Evolutionary conservation across 2,888 invertebrate genomes (phyloP), one percentile per base, ranked within the genome.

Genomic region (Protula sp.): DNA sequence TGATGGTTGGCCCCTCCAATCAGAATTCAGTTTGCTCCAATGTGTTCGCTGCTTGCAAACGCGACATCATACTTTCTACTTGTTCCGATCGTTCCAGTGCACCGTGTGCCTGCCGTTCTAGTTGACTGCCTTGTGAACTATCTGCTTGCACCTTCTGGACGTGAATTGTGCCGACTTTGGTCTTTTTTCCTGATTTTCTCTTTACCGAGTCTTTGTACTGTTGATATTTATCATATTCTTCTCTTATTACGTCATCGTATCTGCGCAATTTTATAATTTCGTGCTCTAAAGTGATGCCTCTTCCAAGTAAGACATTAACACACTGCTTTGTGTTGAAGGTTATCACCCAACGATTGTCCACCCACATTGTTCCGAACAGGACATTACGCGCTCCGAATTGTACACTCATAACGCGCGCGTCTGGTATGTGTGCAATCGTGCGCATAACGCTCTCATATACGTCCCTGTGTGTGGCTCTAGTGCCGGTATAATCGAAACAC

Each of bases 401-500:
- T 5, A 55, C 24, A 2, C 9, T 9, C 9, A 38, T 9, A 22
- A 55, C 38, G 22, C 38, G 30, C 22, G 31, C 24, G n/a, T 38
- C 38, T 24, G 30, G 30, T 19, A 55, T 24, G 4, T 38, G 5
- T 5, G 5, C 24, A 31, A 55, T 24, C 24, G 50, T 50, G 24
- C 5, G 14, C 22, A 9, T 22, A 24, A 55, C 24, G 26, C 26
- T n/a, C 2, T 38, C 26, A 26, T 26, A 24, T 38, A 55, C 38
- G 5, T 55, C 26, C 3, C n/a, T n/a, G 9, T 55, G 55, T n/a
- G 2, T 55, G 24, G 45, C 4, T 4, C 28, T 4, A 4, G 55
- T 55, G n/a, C 55, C 55, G 1, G 55, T 24, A 26, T 55, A 55
- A 26, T 55, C 55, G 38, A 55, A 55, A 26, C 55, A 55, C 22